Evolutionary conservation across 2,113 vertebrate genomes (phyloP), one percentile per base, ranked within the genome.

Genomic region (Sisor rabdophorus): DNA sequence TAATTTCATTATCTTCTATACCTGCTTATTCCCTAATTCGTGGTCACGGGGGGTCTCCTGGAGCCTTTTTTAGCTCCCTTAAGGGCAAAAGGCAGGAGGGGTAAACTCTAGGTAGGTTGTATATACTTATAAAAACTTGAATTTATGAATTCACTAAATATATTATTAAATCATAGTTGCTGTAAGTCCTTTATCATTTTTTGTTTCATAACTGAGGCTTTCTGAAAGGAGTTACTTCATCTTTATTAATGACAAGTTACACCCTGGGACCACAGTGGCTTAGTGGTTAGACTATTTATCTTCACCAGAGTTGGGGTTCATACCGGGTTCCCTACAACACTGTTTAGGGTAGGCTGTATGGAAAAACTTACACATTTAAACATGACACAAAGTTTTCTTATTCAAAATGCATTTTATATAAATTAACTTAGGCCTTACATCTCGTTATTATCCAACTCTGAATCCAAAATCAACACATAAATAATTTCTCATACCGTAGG

Each of bases 161-260:
- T 63, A 36, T 40, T 19, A 63, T n/a, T 36, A 4, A n/a, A n/a
- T 36, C 11, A 1, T 36, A 12, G 30, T 59, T 28, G 24, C 13
- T 28, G 5, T 30, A 30, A 28, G 5, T 47, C 32, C 47, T 48
- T 12, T 47, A 47, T 22, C 22, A 13, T 64, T 50, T 52, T 50
- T 13, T 52, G 24, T 69, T 9, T 52, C 16, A 52, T 24, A 68
- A 52, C 48, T 28, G 17, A 69, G 22, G 5, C 22, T 20, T 44
- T 40, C 54, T 56, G 4, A 56, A 56, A 0, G 26, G 6, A 28
- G 58, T 30, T 63, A 63, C 19, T 63, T 63, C 19, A 40, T 60
- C 17, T 40, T n/a, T 63, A n/a, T 40, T 63, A n/a, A n/a, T 63
- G 19, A 63, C 60, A 19, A 19, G 60, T 40, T 60, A 60, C 58